Base-by-base conservation (phyloP, 2,113 vertebrate species). In the Cyprinodon tularosa region DNA sequence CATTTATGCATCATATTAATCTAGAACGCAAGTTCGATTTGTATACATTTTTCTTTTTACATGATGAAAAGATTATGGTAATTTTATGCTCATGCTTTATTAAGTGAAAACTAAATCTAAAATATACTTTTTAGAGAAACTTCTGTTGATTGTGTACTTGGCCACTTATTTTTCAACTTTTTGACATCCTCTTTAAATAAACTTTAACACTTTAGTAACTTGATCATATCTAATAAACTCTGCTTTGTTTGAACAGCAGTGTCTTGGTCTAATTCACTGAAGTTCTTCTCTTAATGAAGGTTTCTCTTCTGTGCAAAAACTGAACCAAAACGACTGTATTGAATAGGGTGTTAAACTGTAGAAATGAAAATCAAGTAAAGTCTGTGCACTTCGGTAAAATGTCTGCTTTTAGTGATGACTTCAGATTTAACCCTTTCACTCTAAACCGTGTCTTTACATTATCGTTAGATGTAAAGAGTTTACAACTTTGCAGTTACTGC, bases 1-100 rank as follows among this genome's bases (percentile, higher is more conserved):
- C 37, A 81, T 75, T 69, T 78, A 70, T 75, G 29, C 15, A 3
- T 17, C 61, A 17, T 38, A 62, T 15, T 17, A 15, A 62, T 29
- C 2, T 29, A 29, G 29, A 29, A 29, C 29, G 29, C 29, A 29
- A 14, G 37, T 62, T 50, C 4, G 48, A 8, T 53, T 20, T 53
- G 17, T 2, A 4, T 2, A 53, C 20, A 6, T 42, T 4, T 42
- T 2, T 53, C 20, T 45, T 53, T 20, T 15, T 20, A 53, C 15
- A 53, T 20, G 20, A 53, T 6, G 15, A 15, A 50, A 50, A 6
- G 48, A 50, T 20, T 11, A 10, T 53, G 50, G 50, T 6, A 53
- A 53, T 9, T 53, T 1, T 57, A 7, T 20, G 20, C 50, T 53
- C n/a, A 20, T 53, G 20, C 17, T 4, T n/a, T 57, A 57, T 57